Evolutionary conservation across 2,113 vertebrate genomes (phyloP), one percentile per base, ranked within the genome.

Genomic region (Engystomops pustulosus): DNA sequence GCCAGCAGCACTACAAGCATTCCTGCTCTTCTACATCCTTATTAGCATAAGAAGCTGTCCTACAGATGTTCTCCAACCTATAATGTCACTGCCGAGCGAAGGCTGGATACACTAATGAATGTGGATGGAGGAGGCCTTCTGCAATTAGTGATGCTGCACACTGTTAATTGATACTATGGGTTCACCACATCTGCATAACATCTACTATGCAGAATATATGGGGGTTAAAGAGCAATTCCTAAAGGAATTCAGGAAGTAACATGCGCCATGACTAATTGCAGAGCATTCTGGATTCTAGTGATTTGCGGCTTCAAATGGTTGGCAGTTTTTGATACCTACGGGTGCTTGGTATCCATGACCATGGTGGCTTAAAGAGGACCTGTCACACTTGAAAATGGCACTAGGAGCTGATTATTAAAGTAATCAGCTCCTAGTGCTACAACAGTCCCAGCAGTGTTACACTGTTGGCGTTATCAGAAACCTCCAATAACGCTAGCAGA

Each of bases 1-100:
- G 79, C 79, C 79, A 70, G 30, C 27, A 81, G 79, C 45, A 8
- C 78, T 81, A 32, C 47, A 36, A 71, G 45, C 67, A 70, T 70
- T 81, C 67, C 79, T 55, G 34, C 67, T 65, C 30, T 36, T 51
- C 30, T 55, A 38, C 49, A 53, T 55, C 38, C 38, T 62, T 51
- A 67, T 79, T 65, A 67, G 77, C 77, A 79, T 51, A 65, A 27
- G 47, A 81, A 81, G 47, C 79, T 68, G 45, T 30, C 18, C 27
- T 70, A 55, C 79, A 69, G 65, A 69, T 81, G 79, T 69, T 32
- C 68, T n/a, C 47, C 51, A 55, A 74, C 45, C 38, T 60, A n/a
- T 58, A 78, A 58, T 78, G 51, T 7, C 32, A 34, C 23, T 53
- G 32, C 49, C 36, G 49, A 6, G 30, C 4, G 0, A 30, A 9